Conservation (phyloP, 2,113 vertebrate species). For the Amazona guildingii region DNA sequence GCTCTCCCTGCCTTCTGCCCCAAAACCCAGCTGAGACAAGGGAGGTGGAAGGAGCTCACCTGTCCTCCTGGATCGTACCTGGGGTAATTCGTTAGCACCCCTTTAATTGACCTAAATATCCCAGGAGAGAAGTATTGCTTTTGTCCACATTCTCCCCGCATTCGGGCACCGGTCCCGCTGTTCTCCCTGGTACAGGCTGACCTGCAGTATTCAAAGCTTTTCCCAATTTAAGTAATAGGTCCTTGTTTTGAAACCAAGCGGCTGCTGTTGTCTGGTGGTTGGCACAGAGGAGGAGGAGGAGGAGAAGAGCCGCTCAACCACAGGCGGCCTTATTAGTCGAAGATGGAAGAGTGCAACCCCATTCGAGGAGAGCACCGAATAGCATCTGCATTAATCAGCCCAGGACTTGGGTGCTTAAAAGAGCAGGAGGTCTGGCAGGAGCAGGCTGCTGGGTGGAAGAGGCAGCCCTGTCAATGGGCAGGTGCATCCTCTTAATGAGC, state of each 20-base stretch:
- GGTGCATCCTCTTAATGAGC: background rate
- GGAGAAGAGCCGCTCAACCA: background rate
- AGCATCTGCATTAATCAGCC: conserved; percentile 72
- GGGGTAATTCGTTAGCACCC: background rate
- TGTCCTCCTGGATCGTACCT: background rate
- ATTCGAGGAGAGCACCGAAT: conserved; percentile 64
- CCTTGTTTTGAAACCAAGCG: conserved; percentile 63
- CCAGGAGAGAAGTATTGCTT: background rate
- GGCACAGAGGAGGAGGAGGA: conserved; percentile 53
- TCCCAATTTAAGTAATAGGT: conserved; percentile 70
- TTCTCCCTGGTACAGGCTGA: conserved; percentile 22
- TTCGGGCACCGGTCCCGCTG: background rate
- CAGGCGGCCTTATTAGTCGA: conserved; percentile 78
- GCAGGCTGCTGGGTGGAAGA: background rate
- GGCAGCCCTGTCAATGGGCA: background rate
- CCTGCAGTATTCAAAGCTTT: conserved; percentile 52
- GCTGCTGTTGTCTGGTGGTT: conserved; percentile 53
- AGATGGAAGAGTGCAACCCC: conserved; percentile 64
- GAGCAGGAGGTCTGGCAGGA: conserved; percentile 43
- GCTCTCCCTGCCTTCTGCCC: background rate
- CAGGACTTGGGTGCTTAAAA: conserved; percentile 55
- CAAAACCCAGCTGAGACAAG: background rate
- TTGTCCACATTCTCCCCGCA: background rate
- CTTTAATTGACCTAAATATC: background rate
- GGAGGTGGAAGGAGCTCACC: background rate